phyloP scores from a whole-genome alignment of 2,113 vertebrate genomes.

The Callipepla squamata region DNA sequence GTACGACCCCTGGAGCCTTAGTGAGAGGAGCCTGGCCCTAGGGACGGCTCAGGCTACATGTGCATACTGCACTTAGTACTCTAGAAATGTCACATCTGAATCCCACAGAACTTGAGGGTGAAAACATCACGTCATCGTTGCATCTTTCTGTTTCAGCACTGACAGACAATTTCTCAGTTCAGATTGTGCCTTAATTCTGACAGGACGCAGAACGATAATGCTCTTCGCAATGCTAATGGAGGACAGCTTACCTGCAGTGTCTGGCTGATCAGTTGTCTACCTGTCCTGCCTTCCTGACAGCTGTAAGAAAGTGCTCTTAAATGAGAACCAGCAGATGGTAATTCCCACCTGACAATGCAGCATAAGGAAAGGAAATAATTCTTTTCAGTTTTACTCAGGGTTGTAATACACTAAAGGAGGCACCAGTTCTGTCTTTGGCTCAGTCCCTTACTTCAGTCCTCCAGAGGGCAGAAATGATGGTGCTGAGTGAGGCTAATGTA shows the following conservation, averaged over 20 bases:
- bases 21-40: background rate
- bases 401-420: too few relatives aligned
- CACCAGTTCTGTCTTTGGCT: background rate
- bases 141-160: too few relatives aligned
- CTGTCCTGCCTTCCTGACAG: background rate
- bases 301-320: background rate
- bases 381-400: fast-evolving
- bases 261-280: background rate
- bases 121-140: background rate
- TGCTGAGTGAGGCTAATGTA: fast-evolving
- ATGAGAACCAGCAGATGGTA: too few relatives aligned
- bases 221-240: background rate
- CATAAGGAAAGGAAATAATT: background rate
- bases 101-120: background rate
- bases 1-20: background rate
- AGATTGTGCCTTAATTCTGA: background rate
- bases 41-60: fast-evolving
- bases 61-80: too few relatives aligned
- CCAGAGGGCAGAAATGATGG: background rate
- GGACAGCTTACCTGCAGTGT: background rate
- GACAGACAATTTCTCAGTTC: background rate
- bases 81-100: background rate
- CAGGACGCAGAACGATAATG: background rate
- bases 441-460: background rate
- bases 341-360: fast-evolving